Percentiles rank a stretch among this genome's conserved stretches.
phyloP scores from a whole-genome alignment of 2,888 invertebrate species.

The Xylota sylvarum region DNA sequence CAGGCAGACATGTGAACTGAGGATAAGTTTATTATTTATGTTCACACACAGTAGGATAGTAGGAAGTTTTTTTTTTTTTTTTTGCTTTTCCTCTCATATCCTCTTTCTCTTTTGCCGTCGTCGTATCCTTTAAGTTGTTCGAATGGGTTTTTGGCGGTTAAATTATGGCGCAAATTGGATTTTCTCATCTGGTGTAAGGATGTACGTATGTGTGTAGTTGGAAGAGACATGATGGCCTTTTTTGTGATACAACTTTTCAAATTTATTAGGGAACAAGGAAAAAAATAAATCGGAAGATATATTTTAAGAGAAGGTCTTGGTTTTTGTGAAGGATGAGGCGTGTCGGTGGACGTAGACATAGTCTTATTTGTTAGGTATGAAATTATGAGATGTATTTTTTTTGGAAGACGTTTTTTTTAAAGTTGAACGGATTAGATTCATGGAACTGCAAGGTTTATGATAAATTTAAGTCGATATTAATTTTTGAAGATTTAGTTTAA shows the following conservation, averaged over 20 bases:
- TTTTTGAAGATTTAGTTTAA: too few species aligned
- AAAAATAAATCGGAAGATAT: conserved; percentile 33
- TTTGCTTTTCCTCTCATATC: not conserved
- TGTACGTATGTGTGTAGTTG: conserved; percentile 5
- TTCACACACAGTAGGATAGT: conserved; percentile 35
- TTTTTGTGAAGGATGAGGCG: not conserved
- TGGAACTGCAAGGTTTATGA: too few species aligned
- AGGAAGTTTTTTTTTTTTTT: conserved; percentile 1
- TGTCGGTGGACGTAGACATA: not conserved
- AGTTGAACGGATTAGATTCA: not conserved
- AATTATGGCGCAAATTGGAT: conserved; percentile 73
- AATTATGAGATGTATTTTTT: not conserved
- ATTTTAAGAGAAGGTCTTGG: not conserved
- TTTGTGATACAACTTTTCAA: conserved; percentile 36
- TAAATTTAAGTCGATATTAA: too few species aligned
- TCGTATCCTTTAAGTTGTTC: conserved; percentile 48
- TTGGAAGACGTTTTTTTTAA: not conserved
- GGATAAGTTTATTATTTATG: conserved; percentile 74
- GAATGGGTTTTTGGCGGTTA: conserved; percentile 63
- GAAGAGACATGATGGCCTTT: conserved; percentile 13
- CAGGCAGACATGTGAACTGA: conserved; percentile 28
- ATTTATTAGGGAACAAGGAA: conserved; percentile 35
- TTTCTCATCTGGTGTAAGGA: conserved; percentile 49
- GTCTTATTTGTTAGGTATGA: not conserved
- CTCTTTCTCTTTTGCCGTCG: conserved; percentile 3